A percentile compares a stretch with the other conserved stretches of the same genome.
These are phyloP conservation scores for Otis tarda DNA, from an alignment of 2,113 vertebrate genomes.

Conservation along the genomic window DNA sequence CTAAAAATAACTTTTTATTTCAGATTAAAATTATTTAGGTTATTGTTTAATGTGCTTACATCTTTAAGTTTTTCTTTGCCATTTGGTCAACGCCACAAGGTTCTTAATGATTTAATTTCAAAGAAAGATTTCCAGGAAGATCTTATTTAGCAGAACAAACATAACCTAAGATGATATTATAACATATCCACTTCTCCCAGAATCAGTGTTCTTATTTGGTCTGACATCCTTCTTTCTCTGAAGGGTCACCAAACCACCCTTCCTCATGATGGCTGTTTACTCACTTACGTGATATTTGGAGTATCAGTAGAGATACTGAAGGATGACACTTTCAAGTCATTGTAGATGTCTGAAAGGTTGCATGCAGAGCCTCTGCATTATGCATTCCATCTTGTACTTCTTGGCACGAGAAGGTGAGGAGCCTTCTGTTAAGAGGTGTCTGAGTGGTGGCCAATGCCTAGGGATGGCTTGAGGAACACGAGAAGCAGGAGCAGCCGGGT, in stretches of 20 bases:
- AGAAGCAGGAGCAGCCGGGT: neutral
- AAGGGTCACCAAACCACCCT: neutral
- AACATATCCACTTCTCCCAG: neutral
- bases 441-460: neutral
- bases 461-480: neutral
- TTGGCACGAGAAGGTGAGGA: neutral
- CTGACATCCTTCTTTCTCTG: neutral
- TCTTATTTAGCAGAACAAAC: accelerated
- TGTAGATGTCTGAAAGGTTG: accelerated
- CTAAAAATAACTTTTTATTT: neutral
- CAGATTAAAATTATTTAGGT: neutral
- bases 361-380: neutral
- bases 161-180: accelerated
- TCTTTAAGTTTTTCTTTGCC: neutral
- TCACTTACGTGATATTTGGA: accelerated
- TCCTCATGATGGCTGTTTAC: neutral
- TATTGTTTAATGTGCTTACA: neutral
- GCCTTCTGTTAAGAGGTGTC: neutral
- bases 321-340: accelerated
- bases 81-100: neutral
- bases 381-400: neutral
- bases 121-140: neutral
- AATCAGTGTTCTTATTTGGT: neutral
- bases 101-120: neutral
- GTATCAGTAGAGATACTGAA: neutral